Evolutionary conservation across 2,797 vertebrate genomes (phyloP).

Genomic region (Hapalemur alaotrensis): DNA sequence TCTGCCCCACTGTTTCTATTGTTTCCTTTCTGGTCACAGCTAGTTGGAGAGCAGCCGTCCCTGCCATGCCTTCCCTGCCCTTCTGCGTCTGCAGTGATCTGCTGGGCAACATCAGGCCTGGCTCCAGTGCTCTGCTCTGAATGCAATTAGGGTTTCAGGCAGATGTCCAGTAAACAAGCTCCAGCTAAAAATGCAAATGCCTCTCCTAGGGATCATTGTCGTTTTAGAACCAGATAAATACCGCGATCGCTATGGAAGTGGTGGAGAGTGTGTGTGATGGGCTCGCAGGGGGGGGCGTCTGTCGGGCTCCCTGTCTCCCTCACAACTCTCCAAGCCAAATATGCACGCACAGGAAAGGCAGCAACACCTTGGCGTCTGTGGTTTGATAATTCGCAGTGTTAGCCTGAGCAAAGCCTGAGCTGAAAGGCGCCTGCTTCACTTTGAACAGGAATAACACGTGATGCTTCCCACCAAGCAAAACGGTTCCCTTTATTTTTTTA

Average conservation of each 20-base stretch:
- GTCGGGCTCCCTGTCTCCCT: neutral
- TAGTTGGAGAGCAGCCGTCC: neutral
- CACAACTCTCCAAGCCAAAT: neutral
- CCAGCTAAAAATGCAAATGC: neutral
- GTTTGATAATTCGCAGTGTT: no score
- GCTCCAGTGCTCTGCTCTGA: neutral
- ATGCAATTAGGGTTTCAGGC: no score
- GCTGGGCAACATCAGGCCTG: accelerated
- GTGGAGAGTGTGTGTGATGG: neutral
- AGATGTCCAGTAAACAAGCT: neutral
- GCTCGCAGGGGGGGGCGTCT: neutral
- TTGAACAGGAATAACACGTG: accelerated
- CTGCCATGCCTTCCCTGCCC: neutral
- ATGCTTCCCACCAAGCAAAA: neutral
- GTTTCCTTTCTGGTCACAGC: neutral
- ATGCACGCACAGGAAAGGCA: accelerated
- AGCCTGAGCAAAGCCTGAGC: neutral
- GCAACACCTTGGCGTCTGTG: accelerated
- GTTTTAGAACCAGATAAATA: neutral
- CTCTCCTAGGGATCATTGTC: neutral
- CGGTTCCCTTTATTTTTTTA: neutral
- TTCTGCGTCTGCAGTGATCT: neutral
- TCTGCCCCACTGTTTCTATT: neutral
- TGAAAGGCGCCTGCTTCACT: neutral
- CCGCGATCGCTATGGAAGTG: neutral